phyloP scores from a whole-genome alignment of 2,888 invertebrate species.

The Mystacides longicornis region DNA sequence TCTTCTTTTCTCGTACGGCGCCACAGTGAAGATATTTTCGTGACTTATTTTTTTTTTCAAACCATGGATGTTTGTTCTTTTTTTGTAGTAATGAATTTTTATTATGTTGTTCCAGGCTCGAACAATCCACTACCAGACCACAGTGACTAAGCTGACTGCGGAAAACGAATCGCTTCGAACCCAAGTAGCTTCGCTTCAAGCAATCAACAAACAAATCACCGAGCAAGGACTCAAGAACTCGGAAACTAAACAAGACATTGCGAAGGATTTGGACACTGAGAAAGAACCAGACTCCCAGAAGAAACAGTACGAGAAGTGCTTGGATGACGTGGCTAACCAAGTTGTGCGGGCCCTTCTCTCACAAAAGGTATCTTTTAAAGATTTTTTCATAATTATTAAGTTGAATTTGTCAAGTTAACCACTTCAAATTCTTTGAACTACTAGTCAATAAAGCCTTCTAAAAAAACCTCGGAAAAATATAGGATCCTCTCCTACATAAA shows the following conservation, averaged over 20 bases:
- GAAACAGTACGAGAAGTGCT: slow-evolving; percentile 68
- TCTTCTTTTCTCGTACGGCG: too few species aligned
- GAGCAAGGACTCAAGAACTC: not conserved
- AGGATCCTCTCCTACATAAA: too few species aligned
- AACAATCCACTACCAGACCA: slow-evolving; percentile 63
- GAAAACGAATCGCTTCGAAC: slow-evolving; percentile 62
- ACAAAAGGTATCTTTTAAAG: slow-evolving; percentile 77
- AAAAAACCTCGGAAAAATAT: too few species aligned
- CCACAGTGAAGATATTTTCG: too few species aligned
- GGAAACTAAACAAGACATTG: not conserved
- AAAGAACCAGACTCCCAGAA: slow-evolving; percentile 28
- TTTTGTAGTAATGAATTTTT: not conserved
- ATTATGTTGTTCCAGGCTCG: slow-evolving; percentile 50
- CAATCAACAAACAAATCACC: slow-evolving; percentile 22
- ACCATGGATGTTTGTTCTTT: too few species aligned
- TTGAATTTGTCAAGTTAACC: too few species aligned
- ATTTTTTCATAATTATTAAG: too few species aligned
- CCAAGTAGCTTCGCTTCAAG: slow-evolving; percentile 43
- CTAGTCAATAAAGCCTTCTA: too few species aligned
- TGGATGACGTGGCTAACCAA: slow-evolving; percentile 78
- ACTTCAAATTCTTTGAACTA: too few species aligned
- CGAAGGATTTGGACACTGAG: not conserved
- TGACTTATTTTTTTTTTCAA: too few species aligned
- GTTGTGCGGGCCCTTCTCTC: slow-evolving; percentile 75
- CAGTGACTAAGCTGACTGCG: slow-evolving; percentile 56